These are phyloP conservation scores for Ispidina picta DNA, from an alignment of 2,797 vertebrate genomes.

Conservation along the genomic window DNA sequence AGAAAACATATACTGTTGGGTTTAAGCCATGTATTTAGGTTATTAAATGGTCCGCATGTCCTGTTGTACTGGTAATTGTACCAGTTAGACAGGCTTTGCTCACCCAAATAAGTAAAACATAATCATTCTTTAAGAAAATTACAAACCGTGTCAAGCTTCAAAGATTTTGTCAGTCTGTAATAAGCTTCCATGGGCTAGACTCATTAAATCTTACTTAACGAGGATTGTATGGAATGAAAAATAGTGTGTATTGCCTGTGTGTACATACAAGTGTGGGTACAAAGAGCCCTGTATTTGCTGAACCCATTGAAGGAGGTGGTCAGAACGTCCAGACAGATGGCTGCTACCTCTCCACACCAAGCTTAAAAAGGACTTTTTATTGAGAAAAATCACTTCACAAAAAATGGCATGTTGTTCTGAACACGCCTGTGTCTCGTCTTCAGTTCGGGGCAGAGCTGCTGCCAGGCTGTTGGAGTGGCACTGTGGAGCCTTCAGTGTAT, in stretches of 20 bases:
- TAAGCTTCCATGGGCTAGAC: neutral
- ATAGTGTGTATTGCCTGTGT: neutral
- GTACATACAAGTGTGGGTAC: neutral
- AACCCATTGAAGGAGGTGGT: neutral
- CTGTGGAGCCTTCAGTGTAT: rapidly evolving
- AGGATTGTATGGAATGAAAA: neutral
- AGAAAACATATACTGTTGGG: neutral
- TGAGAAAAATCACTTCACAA: neutral
- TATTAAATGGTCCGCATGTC: neutral
- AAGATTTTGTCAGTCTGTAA: neutral
- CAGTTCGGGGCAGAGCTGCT: rapidly evolving
- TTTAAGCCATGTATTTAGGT: neutral
- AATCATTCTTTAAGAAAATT: neutral
- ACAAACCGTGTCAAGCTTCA: neutral
- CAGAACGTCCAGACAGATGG: neutral
- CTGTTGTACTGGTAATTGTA: neutral
- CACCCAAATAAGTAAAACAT: neutral
- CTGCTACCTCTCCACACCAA: neutral
- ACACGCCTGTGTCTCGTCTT: rapidly evolving
- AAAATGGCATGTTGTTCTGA: neutral
- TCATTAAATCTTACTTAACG: neutral
- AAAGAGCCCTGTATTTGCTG: rapidly evolving
- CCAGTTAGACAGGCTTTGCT: neutral
- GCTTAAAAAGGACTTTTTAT: neutral
- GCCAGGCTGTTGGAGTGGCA: rapidly evolving